Percentiles rank a stretch among this genome's conserved stretches.
These are phyloP conservation scores for Cirrhinus molitorella DNA, from an alignment of 2,797 vertebrate species.

Conservation along the genomic window DNA sequence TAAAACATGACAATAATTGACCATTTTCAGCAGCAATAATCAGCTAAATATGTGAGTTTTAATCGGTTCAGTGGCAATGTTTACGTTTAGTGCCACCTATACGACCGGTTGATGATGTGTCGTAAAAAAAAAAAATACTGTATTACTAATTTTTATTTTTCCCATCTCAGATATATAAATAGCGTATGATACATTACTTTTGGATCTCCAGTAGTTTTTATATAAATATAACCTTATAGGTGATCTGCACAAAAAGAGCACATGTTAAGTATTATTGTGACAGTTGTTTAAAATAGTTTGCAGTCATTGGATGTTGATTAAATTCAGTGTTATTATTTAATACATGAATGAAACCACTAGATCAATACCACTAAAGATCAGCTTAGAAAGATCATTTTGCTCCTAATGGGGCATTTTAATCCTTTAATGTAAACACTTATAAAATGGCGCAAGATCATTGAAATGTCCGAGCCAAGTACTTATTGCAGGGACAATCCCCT, in stretches of 20 bases:
- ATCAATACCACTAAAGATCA: conserved; percentile 1
- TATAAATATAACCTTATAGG: not conserved
- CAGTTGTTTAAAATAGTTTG: not conserved
- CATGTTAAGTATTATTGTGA: not conserved
- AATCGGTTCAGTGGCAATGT: too few relatives aligned
- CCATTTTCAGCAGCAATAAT: too few relatives aligned
- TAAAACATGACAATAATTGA: too few relatives aligned
- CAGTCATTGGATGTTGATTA: not conserved
- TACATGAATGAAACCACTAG: not conserved
- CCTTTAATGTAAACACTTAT: not conserved
- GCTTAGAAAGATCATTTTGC: not conserved
- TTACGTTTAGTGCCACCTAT: too few relatives aligned
- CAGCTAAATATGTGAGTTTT: too few relatives aligned
- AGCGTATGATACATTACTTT: not conserved
- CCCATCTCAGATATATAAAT: too few relatives aligned
- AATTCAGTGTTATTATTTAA: not conserved
- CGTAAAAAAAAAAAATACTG: too few relatives aligned
- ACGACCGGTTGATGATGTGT: too few relatives aligned
- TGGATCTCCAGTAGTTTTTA: not conserved
- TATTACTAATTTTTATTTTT: too few relatives aligned
- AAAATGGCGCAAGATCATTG: not conserved
- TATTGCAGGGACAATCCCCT: not conserved
- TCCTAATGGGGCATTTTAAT: not conserved
- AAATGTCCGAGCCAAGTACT: not conserved
- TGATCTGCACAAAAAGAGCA: not conserved